phyloP scores from a whole-genome alignment of 2,888 invertebrate genomes.

The Oxytorus armatus region DNA sequence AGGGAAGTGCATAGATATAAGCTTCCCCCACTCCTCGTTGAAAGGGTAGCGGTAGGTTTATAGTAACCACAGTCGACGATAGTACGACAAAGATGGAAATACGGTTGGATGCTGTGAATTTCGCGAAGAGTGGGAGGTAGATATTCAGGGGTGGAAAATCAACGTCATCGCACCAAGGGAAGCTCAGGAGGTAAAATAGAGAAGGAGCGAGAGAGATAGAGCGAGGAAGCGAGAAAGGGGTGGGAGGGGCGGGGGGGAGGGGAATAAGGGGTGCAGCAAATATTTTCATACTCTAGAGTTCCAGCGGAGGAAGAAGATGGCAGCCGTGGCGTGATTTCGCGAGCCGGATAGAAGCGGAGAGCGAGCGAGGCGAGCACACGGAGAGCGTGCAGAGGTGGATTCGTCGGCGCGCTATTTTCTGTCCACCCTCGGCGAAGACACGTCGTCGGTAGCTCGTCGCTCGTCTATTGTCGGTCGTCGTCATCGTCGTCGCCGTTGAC shows the following conservation, averaged over 20 bases:
- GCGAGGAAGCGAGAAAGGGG: neutral
- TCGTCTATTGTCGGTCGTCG: constrained; percentile 9
- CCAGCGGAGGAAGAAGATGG: constrained; percentile 83
- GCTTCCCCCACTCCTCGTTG: constrained; percentile 6
- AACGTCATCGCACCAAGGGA: constrained; percentile 56
- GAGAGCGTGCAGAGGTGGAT: constrained; percentile 49
- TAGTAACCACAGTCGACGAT: neutral
- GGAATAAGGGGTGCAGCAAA: constrained; percentile 74
- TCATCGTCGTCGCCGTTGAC: neutral
- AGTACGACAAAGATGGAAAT: constrained; percentile 18
- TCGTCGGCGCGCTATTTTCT: constrained; percentile 52
- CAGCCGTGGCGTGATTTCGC: constrained; percentile 82
- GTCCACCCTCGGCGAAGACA: constrained; percentile 48
- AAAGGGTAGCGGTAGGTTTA: constrained; percentile 32
- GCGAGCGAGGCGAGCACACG: constrained; percentile 34
- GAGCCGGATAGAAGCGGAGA: constrained; percentile 64
- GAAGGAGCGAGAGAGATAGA: constrained; percentile 38
- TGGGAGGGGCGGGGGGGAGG: too few species aligned
- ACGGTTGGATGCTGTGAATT: constrained; percentile 57
- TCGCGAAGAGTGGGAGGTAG: constrained; percentile 56
- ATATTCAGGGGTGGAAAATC: constrained; percentile 70
- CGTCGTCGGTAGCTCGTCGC: constrained; percentile 41
- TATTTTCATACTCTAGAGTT: constrained; percentile 83
- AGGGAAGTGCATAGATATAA: constrained; percentile 13
- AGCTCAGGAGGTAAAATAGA: constrained; percentile 38